These are phyloP conservation scores for Torymus aiolomorphi DNA, from an alignment of 2,888 invertebrate genomes.

Conservation along the genomic window DNA sequence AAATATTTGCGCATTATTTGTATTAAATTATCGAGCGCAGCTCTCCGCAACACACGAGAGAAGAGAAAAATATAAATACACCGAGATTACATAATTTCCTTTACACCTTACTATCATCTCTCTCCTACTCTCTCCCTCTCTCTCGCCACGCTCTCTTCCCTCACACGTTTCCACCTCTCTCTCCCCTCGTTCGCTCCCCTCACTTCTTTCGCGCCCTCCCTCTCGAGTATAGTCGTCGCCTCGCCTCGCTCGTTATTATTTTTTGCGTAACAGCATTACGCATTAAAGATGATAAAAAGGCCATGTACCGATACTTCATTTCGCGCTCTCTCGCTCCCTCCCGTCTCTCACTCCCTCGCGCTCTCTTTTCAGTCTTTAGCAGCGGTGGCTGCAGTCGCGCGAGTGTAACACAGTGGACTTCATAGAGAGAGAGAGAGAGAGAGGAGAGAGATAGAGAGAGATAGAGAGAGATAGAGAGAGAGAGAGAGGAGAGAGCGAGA, in stretches of 20 bases:
- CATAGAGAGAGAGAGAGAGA: constrained; percentile 25
- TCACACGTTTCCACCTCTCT: constrained; percentile 6
- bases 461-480: constrained; percentile 24
- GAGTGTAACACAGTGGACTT: constrained; percentile 8
- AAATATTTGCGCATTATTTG: constrained; percentile 37
- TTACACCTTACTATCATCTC: constrained; percentile 43
- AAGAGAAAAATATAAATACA: constrained; percentile 10
- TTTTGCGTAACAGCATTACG: constrained; percentile 69
- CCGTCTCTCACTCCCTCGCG: background rate
- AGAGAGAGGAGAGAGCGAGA: too few species aligned
- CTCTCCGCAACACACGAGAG: background rate
- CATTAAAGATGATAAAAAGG: constrained; percentile 66
- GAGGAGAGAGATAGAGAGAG: constrained; percentile 19
- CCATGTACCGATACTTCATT: constrained; percentile 45
- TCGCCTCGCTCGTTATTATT: constrained; percentile 59
- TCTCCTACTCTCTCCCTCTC: constrained; percentile 12
- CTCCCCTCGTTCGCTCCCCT: background rate
- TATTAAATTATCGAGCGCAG: constrained; percentile 28
- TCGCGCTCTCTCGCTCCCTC: constrained; percentile 9
- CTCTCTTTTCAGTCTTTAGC: constrained; percentile 19
- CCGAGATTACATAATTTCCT: constrained; percentile 48
- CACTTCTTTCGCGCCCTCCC: constrained; percentile 20
- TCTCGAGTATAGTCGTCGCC: background rate
- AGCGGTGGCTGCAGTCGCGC: background rate
- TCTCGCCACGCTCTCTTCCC: constrained; percentile 20